These are phyloP conservation scores for Drosophila nr. perissopoda DNA, from an alignment of 2,888 invertebrate species.

Conservation along the genomic window DNA sequence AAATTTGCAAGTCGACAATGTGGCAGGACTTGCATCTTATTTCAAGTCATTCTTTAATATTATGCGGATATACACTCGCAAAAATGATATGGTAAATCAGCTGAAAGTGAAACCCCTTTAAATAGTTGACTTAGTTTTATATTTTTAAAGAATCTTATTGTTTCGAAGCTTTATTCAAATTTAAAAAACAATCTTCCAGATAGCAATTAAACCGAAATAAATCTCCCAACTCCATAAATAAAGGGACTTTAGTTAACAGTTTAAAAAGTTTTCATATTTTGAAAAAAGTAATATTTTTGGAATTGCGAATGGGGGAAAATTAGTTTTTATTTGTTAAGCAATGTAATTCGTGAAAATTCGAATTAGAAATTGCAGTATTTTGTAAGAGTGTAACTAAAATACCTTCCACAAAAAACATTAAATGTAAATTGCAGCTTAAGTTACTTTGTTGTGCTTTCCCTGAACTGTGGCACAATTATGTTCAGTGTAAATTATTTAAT, in stretches of 20 bases:
- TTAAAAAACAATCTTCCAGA: not conserved
- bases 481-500: slow-evolving; percentile 7
- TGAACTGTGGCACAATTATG: slow-evolving; percentile 5
- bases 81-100: not conserved
- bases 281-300: not conserved
- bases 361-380: not conserved
- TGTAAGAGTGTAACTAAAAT: not conserved
- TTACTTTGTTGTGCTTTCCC: slow-evolving; percentile 6
- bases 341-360: not conserved
- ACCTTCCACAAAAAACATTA: slow-evolving; percentile 4
- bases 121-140: not conserved
- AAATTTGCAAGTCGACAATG: slow-evolving; percentile 9
- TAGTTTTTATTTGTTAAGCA: not conserved
- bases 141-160: not conserved
- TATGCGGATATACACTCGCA: not conserved
- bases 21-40: slow-evolving; percentile 17
- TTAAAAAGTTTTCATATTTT: not conserved
- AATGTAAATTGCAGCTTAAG: slow-evolving; percentile 21
- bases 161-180: not conserved
- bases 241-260: not conserved
- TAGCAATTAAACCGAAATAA: not conserved
- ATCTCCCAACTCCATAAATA: not conserved
- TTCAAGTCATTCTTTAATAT: slow-evolving; percentile 6
- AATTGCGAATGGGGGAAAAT: not conserved
- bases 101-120: not conserved